Conservation (phyloP, 2,113 vertebrate species). For the Hydropotes inermis region DNA sequence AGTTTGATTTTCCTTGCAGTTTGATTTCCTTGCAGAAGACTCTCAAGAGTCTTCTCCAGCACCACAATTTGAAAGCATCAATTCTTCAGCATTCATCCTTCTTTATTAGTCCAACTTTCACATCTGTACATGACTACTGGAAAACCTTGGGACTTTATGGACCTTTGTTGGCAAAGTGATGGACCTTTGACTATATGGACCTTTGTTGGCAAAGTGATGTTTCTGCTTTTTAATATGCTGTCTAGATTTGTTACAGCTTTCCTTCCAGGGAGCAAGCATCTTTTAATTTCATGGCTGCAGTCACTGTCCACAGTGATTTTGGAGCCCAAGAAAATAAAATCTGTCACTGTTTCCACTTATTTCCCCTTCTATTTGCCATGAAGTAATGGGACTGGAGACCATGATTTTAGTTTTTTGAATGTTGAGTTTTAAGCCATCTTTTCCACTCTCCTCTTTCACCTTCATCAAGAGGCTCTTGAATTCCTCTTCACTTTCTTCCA, state of each 20-base stretch:
- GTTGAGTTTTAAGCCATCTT: background rate
- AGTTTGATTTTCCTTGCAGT: background rate
- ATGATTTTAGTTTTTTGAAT: background rate
- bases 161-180: background rate
- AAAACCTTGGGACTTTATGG: background rate
- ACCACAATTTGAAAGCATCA: background rate
- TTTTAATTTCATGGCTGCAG: background rate
- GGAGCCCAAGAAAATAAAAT: background rate
- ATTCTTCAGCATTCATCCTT: background rate
- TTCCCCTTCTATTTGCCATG: background rate
- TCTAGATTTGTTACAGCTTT: background rate
- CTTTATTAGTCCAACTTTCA: background rate
- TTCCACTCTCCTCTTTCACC: background rate
- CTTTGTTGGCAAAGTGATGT: background rate
- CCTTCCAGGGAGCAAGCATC: background rate
- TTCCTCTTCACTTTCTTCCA: background rate
- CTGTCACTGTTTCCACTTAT: background rate
- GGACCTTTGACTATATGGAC: too few relatives aligned
- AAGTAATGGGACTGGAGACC: background rate
- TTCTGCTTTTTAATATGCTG: background rate
- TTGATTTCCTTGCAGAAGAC: too few relatives aligned
- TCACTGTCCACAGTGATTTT: background rate
- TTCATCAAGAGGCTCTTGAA: background rate
- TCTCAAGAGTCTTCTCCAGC: background rate
- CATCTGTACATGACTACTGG: background rate